Conservation (phyloP, 2,888 invertebrate species). For the Leptothorax acervorum region DNA sequence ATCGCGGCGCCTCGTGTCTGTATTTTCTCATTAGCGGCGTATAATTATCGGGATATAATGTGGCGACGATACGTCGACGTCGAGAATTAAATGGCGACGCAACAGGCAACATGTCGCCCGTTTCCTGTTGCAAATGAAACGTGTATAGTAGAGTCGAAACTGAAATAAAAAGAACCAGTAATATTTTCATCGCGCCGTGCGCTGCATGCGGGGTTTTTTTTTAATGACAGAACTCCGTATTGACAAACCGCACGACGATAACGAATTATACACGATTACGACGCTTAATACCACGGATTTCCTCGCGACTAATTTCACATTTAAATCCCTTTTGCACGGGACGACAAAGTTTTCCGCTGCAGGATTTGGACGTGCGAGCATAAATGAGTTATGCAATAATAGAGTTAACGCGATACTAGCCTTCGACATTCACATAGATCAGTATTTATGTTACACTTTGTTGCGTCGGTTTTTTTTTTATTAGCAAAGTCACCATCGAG, state of each 20-base stretch:
- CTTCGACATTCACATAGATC: background rate
- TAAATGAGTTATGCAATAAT: conserved; percentile 17
- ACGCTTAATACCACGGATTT: conserved; percentile 24
- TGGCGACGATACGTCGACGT: conserved; percentile 63
- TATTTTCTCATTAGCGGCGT: conserved; percentile 49
- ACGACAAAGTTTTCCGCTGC: conserved; percentile 17
- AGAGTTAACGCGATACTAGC: background rate
- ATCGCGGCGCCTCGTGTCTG: conserved; percentile 16
- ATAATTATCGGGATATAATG: conserved; percentile 50
- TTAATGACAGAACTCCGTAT: background rate
- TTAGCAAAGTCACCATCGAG: conserved; percentile 14
- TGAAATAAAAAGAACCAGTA: conserved; percentile 4
- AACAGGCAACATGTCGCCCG: conserved; percentile 61
- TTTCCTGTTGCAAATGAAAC: background rate
- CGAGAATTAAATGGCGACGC: conserved; percentile 61
- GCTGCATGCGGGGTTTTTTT: background rate
- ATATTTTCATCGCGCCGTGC: background rate
- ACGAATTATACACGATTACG: conserved; percentile 9
- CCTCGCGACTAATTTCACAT: conserved; percentile 13
- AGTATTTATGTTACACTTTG: background rate
- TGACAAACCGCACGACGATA: background rate
- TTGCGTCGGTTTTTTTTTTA: conserved; percentile 21
- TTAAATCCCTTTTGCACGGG: conserved; percentile 20
- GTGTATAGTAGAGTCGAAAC: background rate
- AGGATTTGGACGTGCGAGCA: background rate